Conservation (phyloP, 37 sponge, comb jelly and placozoan genomes). For the Haliclona indistincta region DNA sequence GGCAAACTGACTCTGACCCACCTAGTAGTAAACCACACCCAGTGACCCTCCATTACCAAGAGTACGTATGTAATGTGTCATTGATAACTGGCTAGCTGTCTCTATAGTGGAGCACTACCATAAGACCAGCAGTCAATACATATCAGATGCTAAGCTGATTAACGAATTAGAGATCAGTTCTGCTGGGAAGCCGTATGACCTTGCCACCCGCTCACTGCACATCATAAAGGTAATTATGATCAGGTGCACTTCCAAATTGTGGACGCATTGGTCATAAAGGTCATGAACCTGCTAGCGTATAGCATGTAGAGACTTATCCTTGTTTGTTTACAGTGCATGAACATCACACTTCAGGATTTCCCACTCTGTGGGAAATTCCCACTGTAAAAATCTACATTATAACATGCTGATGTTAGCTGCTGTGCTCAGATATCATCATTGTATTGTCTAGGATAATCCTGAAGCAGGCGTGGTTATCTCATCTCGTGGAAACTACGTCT, state of each 20-base stretch:
- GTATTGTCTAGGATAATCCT: conserved; percentile 29
- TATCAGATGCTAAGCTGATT: conserved; percentile 21
- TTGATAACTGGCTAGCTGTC: not conserved
- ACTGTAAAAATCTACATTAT: no score
- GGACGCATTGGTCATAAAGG: not conserved
- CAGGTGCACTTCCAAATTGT: not conserved
- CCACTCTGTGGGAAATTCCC: no score
- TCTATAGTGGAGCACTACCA: conserved; percentile 53
- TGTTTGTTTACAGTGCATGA: not conserved
- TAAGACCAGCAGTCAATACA: conserved; percentile 45
- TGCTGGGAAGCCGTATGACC: conserved; percentile 33
- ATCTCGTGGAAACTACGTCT: conserved; percentile 53
- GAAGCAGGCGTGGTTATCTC: conserved; percentile 45
- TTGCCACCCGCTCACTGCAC: conserved; percentile 17
- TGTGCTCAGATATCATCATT: not conserved
- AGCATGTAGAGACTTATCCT: not conserved
- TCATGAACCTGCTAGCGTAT: not conserved
- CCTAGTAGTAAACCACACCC: no score
- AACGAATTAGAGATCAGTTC: conserved; percentile 43
- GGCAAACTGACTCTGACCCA: no score
- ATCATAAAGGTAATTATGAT: conserved; percentile 21
- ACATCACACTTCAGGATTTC: no score
- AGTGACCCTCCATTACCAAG: not conserved
- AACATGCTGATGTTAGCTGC: no score
- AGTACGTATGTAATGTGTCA: not conserved